Conservation (phyloP, 2,113 vertebrate species). For the Nasalis larvatus region DNA sequence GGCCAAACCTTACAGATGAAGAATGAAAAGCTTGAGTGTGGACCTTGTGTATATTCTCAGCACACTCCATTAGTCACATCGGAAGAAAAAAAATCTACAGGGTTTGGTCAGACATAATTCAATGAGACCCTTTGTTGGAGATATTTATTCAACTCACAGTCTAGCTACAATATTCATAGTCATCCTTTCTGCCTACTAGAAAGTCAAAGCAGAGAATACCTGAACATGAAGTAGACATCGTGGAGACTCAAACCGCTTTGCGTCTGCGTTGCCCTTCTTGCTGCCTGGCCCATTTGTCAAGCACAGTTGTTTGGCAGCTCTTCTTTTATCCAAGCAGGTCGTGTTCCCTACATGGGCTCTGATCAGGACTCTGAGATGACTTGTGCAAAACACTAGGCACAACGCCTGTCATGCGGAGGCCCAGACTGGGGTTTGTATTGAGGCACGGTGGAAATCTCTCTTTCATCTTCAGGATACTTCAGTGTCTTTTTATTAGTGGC, state of each 20-base stretch:
- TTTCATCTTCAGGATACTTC: background rate
- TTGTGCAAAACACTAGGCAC: background rate
- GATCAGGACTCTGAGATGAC: background rate
- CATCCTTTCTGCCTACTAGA: background rate
- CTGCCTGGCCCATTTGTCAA: too few species aligned
- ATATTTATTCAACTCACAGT: background rate
- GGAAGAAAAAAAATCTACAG: too few species aligned
- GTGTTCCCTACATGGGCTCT: background rate
- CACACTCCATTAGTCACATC: background rate
- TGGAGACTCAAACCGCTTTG: background rate
- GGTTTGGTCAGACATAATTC: background rate
- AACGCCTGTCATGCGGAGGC: too few species aligned
- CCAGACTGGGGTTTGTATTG: background rate
- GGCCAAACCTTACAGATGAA: background rate
- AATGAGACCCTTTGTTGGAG: background rate
- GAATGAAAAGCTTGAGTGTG: background rate
- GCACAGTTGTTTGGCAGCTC: background rate
- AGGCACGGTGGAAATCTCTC: background rate
- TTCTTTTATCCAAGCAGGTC: background rate
- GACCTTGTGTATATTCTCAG: background rate
- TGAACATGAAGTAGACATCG: background rate
- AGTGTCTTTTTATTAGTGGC: background rate
- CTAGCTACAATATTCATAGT: fast-evolving
- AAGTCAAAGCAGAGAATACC: background rate
- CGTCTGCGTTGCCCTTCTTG: background rate